Conservation (phyloP, 2,888 invertebrate genomes). For the Abrostola tripartita region DNA sequence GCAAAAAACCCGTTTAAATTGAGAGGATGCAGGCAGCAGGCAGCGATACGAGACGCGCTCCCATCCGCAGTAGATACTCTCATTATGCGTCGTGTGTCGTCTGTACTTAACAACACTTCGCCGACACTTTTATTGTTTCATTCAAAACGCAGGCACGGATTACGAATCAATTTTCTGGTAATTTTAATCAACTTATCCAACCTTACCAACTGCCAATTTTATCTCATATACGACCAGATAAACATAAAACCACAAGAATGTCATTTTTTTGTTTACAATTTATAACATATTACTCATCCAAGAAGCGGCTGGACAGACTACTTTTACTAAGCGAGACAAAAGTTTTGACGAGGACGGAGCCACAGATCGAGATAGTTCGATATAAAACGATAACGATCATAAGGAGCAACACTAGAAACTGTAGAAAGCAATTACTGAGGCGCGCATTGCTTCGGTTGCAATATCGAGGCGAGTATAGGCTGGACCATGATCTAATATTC, state of each 20-base stretch:
- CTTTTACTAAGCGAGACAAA: no score
- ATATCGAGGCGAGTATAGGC: conserved; percentile 74
- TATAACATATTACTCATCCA: no score
- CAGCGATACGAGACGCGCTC: conserved; percentile 28
- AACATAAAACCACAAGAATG: no score
- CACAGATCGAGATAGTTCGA: not conserved
- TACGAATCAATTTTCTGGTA: conserved; percentile 20
- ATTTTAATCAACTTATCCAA: not conserved
- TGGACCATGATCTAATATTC: conserved; percentile 84
- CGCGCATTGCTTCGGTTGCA: conserved; percentile 64
- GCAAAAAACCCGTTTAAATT: conserved; percentile 30
- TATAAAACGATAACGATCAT: conserved; percentile 10
- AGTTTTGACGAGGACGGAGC: no score
- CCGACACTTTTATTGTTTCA: conserved; percentile 58
- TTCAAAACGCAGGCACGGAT: conserved; percentile 51
- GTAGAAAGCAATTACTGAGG: conserved; percentile 71
- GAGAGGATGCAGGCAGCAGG: conserved; percentile 13
- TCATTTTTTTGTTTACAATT: no score
- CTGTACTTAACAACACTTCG: conserved; percentile 60
- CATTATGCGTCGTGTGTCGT: conserved; percentile 69
- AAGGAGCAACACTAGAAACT: conserved; percentile 28
- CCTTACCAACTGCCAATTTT: no score
- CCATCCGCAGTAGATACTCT: conserved; percentile 40
- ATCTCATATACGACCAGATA: no score
- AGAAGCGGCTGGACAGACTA: no score